phyloP scores from a whole-genome alignment of 2,113 vertebrate genomes.

The Hemiscyllium ocellatum region DNA sequence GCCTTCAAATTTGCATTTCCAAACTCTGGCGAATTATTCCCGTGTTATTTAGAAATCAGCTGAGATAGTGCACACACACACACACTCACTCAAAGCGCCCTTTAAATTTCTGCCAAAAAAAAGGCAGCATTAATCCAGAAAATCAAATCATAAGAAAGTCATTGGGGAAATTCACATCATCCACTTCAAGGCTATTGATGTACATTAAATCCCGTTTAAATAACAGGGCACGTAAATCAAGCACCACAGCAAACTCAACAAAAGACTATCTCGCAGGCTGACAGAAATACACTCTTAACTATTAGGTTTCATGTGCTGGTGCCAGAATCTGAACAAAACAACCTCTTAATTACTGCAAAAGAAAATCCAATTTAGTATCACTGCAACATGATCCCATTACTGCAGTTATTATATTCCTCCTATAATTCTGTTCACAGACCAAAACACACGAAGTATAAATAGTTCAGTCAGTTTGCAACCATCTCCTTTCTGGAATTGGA shows the following conservation, averaged over 20 bases:
- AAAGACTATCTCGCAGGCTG: neutral
- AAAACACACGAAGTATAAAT: conserved; percentile 24
- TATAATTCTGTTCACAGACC: conserved; percentile 28
- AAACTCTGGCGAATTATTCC: neutral
- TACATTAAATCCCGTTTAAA: conserved; percentile 22
- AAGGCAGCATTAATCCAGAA: conserved; percentile 7
- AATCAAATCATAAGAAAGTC: neutral
- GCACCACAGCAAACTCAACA: conserved; percentile 23
- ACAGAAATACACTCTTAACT: conserved; percentile 31
- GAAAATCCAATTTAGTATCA: conserved; percentile 35
- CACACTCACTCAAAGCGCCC: too few species aligned
- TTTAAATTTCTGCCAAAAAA: neutral
- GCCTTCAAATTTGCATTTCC: neutral
- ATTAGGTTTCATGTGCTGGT: conserved; percentile 20
- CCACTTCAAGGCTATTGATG: neutral
- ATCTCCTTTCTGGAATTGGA: conserved; percentile 4
- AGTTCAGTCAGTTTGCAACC: conserved; percentile 17
- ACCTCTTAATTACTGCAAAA: conserved; percentile 36
- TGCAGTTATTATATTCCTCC: conserved; percentile 35
- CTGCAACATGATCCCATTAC: conserved; percentile 36
- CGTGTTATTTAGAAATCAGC: neutral
- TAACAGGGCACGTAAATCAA: conserved; percentile 21
- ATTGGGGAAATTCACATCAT: neutral
- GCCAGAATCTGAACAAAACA: conserved; percentile 36
- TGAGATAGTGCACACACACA: neutral